These are phyloP conservation scores for Chrysemys picta DNA, from an alignment of 2,113 vertebrate species.

Conservation along the genomic window DNA sequence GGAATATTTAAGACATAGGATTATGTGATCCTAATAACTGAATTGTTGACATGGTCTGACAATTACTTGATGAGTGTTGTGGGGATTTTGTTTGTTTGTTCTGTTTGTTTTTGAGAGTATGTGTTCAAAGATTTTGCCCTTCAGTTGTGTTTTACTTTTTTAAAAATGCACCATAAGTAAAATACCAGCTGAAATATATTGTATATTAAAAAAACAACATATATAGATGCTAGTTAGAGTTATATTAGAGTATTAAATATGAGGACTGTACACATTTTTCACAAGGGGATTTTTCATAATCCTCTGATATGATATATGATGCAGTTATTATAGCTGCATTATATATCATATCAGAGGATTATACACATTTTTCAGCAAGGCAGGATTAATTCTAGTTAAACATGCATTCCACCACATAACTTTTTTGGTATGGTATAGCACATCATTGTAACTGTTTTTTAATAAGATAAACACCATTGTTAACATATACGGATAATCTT, in stretches of 20 bases:
- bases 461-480: background rate
- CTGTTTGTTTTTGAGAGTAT: constrained; percentile 27
- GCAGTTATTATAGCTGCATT: background rate
- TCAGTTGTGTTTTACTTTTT: background rate
- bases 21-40: constrained; percentile 76
- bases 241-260: rapidly evolving
- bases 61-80: constrained; percentile 53
- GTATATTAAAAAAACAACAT: background rate
- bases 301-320: too few species aligned
- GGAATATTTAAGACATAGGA: constrained; percentile 67
- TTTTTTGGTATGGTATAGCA: background rate
- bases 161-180: constrained; percentile 36
- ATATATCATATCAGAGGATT: background rate
- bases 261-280: background rate
- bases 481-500: background rate
- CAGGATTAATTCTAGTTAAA: constrained; percentile 21
- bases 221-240: background rate
- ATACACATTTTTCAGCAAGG: background rate
- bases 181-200: constrained; percentile 11
- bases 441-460: background rate
- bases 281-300: background rate
- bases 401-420: constrained; percentile 54
- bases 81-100: constrained; percentile 41
- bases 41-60: constrained; percentile 72
- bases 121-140: background rate